phyloP scores from a whole-genome alignment of 2,113 vertebrate genomes.

The Vireo altiloquus region DNA sequence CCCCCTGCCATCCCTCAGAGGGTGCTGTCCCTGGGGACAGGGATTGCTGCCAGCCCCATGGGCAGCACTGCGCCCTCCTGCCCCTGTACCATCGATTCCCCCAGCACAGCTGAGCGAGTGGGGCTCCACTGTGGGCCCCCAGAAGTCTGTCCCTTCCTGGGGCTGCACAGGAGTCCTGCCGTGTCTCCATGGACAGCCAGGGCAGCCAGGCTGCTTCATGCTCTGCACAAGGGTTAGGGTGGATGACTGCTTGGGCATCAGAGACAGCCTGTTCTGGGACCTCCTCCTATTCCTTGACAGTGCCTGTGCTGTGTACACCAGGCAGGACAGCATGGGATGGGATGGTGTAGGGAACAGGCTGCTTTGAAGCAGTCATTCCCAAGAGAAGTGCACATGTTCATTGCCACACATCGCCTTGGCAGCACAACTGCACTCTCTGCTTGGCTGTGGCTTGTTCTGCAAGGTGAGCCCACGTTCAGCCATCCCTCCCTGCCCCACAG shows the following conservation, averaged over 20 bases:
- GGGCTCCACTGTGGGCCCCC: neutral
- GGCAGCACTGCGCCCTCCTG: neutral
- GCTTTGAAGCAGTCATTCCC: neutral
- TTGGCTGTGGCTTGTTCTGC: neutral
- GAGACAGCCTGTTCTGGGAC: fast-evolving
- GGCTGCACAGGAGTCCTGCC: neutral
- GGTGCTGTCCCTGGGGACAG: fast-evolving
- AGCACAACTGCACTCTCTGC: neutral
- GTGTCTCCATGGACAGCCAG: fast-evolving
- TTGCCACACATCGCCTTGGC: neutral
- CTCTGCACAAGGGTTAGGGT: too few relatives aligned
- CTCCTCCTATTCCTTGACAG: neutral
- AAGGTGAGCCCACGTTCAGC: neutral
- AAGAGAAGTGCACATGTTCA: neutral
- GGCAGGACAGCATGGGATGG: neutral
- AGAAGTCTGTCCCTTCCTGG: neutral
- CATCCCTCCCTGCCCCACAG: neutral
- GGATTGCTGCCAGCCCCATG: neutral
- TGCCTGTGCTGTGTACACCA: neutral
- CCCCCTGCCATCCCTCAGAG: neutral
- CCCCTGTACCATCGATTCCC: neutral
- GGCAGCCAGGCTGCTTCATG: neutral
- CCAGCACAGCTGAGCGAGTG: fast-evolving
- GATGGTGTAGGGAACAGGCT: neutral
- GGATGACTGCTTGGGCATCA: fast-evolving